Base-by-base conservation (phyloP, 2,113 vertebrate genomes). In the Gobiocypris rarus region DNA sequence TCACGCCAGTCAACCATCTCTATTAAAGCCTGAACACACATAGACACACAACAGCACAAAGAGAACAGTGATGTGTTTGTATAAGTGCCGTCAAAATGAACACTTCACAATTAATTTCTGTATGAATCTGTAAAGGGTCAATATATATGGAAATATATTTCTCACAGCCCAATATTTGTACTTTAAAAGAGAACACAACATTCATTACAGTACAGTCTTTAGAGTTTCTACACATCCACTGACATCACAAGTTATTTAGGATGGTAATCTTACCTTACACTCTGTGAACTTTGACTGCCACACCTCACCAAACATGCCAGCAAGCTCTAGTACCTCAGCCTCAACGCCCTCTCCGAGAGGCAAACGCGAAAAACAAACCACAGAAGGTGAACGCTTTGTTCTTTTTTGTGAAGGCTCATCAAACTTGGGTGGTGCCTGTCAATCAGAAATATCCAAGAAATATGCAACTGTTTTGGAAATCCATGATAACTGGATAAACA, bases 1-100 rank as follows among this genome's bases (percentile, higher is more conserved):
- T 90, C 89, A 26, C 81, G 83, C 86, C 88, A 89, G 56, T 89
- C 79, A 22, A 83, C 83, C 89, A 90, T 89, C 80, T 90, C 88
- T 17, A 90, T 70, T 38, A 89, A 58, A 14, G 85, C 89, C 89
- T 90, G 54, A 22, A 52, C 24, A 19, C 24, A 45, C 13, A n/a
- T n/a, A 69, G 7, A 77, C 28, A 73, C n/a, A 45, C 14, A 63
- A 75, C 15, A n/a, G 14, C 50, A 79, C 11, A 5, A 22, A 45
- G 70, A 17, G 75, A 10, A n/a, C n/a, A 19, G 14, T 15, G 22
- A 67, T 48, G 13, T 8, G 5, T 73, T 26, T 61, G 8, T 15
- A 63, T 28, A 17, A n/a, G 14, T 17, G 63, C 31, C 26, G n/a
- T 43, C 24, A 63, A 80, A 81, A 41, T 31, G 4, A 28, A 14